A percentile compares a stretch with the other conserved stretches of the same genome.
Evolutionary conservation across 2,888 invertebrate species (phyloP).

Genomic region (Sycophila texana): DNA sequence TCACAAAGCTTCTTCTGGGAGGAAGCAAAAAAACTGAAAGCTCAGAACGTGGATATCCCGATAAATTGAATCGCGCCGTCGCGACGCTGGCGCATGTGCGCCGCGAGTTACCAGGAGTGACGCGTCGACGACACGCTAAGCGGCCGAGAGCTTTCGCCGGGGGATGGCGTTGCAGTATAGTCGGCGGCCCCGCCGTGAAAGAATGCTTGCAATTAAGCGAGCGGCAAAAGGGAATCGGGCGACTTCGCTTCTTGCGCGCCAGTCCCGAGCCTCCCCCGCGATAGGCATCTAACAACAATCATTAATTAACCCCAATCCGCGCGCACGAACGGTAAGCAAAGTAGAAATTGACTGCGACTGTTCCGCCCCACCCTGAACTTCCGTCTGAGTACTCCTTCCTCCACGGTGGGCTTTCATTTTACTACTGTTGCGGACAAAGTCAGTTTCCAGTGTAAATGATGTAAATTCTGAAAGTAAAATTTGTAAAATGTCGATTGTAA

Average conservation of each 20-base stretch:
- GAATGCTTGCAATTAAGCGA: slow-evolving; percentile 50
- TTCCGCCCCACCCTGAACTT: background rate
- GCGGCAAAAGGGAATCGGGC: slow-evolving; percentile 23
- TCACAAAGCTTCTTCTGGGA: too few species aligned
- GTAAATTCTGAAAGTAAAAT: too few species aligned
- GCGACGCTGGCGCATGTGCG: background rate
- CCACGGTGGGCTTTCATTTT: too few species aligned
- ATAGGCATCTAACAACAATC: slow-evolving; percentile 47
- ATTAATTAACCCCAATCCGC: slow-evolving; percentile 52
- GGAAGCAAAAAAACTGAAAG: background rate
- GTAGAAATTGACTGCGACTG: slow-evolving; percentile 36
- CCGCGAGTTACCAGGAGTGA: background rate
- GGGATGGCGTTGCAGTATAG: slow-evolving; percentile 39
- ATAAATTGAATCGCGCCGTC: background rate
- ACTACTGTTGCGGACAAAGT: too few species aligned
- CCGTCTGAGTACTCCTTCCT: too few species aligned
- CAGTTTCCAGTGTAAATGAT: too few species aligned
- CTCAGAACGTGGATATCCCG: too few species aligned
- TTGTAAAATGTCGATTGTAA: too few species aligned
- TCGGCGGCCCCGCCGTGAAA: slow-evolving; percentile 4
- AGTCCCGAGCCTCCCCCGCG: background rate
- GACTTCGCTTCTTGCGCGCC: slow-evolving; percentile 12
- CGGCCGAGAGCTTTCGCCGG: slow-evolving; percentile 6
- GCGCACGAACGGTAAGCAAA: slow-evolving; percentile 32
- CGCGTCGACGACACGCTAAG: background rate